Conservation (phyloP, 2,888 invertebrate genomes). For the Dysmachus trigonus region DNA sequence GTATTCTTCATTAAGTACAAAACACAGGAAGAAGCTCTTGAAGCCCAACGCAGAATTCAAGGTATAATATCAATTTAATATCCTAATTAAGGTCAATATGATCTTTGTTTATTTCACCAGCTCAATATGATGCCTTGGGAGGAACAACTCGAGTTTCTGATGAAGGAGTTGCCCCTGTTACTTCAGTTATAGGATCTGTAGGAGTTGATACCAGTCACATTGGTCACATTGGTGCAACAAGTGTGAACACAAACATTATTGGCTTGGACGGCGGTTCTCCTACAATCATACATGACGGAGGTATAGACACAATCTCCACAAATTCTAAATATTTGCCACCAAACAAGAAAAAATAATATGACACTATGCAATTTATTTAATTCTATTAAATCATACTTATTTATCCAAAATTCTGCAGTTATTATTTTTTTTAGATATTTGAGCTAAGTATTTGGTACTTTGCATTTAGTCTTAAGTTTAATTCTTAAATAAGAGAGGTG, state of each 20-base stretch:
- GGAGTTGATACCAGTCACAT: not conserved
- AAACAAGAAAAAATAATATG: not conserved
- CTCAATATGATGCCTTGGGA: conserved; percentile 46
- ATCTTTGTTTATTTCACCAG: not conserved
- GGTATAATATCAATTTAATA: conserved; percentile 25
- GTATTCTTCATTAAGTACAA: conserved; percentile 65
- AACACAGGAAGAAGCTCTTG: conserved; percentile 62
- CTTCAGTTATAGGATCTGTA: conserved; percentile 39
- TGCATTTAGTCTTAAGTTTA: too few species aligned
- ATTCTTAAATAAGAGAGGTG: too few species aligned
- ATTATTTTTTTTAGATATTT: too few species aligned
- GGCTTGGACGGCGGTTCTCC: not conserved
- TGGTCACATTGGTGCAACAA: not conserved
- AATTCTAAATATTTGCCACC: not conserved
- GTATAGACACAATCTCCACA: not conserved
- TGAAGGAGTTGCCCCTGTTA: conserved; percentile 42
- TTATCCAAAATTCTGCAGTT: not conserved
- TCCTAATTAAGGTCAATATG: not conserved
- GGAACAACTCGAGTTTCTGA: conserved; percentile 42
- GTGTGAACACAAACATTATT: not conserved
- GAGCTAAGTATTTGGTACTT: too few species aligned
- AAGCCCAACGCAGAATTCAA: conserved; percentile 63
- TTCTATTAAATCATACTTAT: not conserved
- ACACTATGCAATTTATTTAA: not conserved
- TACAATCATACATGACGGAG: not conserved